These are phyloP conservation scores for Serinus canaria DNA, from an alignment of 2,113 vertebrate species.

Conservation along the genomic window DNA sequence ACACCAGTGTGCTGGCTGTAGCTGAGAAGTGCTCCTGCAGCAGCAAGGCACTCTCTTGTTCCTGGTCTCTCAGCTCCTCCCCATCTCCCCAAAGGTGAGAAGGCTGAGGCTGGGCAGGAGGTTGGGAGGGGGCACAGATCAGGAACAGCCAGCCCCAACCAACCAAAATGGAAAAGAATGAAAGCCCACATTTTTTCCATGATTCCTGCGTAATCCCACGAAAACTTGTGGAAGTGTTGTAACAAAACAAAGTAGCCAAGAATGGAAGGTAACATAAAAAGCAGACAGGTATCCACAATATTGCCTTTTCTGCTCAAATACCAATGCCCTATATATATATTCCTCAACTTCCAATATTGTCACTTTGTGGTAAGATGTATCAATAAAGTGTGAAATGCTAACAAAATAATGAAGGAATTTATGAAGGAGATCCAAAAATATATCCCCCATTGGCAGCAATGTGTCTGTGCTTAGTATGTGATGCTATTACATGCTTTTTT, in stretches of 20 bases:
- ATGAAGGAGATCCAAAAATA: background rate
- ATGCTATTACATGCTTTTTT: background rate
- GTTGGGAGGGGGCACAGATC: background rate
- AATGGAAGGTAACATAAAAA: background rate
- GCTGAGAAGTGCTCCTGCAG: background rate
- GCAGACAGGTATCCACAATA: background rate
- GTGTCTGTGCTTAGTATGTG: background rate
- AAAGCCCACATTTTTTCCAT: background rate
- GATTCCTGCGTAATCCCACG: background rate
- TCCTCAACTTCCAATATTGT: background rate
- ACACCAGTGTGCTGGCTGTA: no score
- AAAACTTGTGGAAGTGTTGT: background rate
- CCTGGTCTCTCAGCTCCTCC: background rate
- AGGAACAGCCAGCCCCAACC: background rate
- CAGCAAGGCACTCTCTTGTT: background rate
- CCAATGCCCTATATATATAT: background rate
- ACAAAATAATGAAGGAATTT: background rate
- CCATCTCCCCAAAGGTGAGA: background rate
- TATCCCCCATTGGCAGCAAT: background rate
- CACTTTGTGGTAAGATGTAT: background rate
- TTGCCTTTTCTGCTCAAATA: background rate
- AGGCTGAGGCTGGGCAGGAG: background rate
- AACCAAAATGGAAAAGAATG: background rate
- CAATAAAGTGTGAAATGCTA: background rate
- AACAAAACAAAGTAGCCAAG: background rate